phyloP scores from a whole-genome alignment of 2,797 vertebrate species.

The Chaetophractus vellerosus region DNA sequence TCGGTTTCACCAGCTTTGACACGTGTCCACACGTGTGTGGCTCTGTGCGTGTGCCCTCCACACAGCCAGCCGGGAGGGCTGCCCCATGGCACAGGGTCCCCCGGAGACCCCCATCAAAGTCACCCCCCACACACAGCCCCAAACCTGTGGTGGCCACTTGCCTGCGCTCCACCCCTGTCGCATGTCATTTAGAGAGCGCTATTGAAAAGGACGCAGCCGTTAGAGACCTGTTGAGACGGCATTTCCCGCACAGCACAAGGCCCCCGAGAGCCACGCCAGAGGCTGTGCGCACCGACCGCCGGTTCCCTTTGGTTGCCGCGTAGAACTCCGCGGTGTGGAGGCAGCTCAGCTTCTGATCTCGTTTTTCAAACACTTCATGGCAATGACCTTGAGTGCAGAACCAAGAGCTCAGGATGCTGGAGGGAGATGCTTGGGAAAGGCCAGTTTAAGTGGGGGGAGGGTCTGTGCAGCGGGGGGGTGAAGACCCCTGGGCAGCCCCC shows the following conservation, averaged over 20 bases:
- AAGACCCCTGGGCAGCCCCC: background rate
- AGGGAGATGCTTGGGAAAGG: background rate
- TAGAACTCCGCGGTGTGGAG: rapidly evolving
- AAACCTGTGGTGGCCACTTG: rapidly evolving
- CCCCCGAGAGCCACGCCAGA: no score
- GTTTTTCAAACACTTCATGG: rapidly evolving
- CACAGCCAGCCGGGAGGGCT: no score
- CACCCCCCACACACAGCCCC: rapidly evolving
- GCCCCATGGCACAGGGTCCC: no score
- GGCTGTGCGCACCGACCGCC: no score
- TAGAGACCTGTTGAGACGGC: background rate
- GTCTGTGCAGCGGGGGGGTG: background rate
- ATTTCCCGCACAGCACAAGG: background rate
- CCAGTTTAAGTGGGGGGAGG: rapidly evolving
- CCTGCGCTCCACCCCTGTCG: background rate
- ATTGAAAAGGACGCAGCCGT: background rate
- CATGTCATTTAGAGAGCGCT: background rate
- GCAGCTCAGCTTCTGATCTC: rapidly evolving
- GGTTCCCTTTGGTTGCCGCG: no score
- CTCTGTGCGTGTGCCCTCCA: background rate
- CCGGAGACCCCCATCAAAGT: no score
- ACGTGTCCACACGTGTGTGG: background rate
- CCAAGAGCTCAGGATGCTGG: background rate
- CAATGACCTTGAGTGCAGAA: background rate
- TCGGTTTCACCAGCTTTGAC: background rate